phyloP scores from a whole-genome alignment of 2,797 vertebrate species.

The Sebastolobus altivelis region DNA sequence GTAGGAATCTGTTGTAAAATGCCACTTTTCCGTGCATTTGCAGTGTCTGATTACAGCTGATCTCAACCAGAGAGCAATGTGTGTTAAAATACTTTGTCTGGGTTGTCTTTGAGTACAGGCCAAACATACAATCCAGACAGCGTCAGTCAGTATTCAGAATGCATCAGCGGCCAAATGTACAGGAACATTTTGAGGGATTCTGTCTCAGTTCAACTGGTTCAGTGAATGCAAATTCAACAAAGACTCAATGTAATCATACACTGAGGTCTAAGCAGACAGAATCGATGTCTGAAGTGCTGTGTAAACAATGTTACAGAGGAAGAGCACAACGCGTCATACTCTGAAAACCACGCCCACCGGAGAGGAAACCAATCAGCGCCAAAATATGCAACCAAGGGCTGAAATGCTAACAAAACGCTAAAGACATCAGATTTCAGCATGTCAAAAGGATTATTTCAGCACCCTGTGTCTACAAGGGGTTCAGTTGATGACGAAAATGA shows the following conservation, averaged over 20 bases:
- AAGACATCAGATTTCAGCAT: too few species aligned
- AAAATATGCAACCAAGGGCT: too few species aligned
- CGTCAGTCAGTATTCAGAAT: background rate
- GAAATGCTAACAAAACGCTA: too few species aligned
- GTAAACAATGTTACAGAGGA: conserved; percentile 25
- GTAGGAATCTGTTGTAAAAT: conserved; percentile 52
- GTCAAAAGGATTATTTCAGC: too few species aligned
- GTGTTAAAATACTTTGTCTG: conserved; percentile 60
- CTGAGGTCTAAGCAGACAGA: background rate
- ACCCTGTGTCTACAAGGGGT: too few species aligned
- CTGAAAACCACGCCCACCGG: too few species aligned
- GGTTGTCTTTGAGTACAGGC: conserved; percentile 42
- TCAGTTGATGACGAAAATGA: too few species aligned
- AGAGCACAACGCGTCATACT: too few species aligned
- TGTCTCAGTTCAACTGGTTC: conserved; percentile 10
- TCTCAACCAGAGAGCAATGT: conserved; percentile 37
- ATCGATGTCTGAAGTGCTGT: background rate
- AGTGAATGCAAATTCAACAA: background rate
- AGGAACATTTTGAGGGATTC: conserved; percentile 33
- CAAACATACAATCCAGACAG: conserved; percentile 44
- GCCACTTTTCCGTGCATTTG: conserved; percentile 27
- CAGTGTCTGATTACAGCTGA: conserved; percentile 49
- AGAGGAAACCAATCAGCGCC: too few species aligned
- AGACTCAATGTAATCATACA: conserved; percentile 2
- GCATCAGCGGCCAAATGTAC: conserved; percentile 10